Percentiles rank a stretch among this genome's conserved stretches.
phyloP scores from a whole-genome alignment of 2,797 vertebrate genomes.

The Neoniphon sammara region DNA sequence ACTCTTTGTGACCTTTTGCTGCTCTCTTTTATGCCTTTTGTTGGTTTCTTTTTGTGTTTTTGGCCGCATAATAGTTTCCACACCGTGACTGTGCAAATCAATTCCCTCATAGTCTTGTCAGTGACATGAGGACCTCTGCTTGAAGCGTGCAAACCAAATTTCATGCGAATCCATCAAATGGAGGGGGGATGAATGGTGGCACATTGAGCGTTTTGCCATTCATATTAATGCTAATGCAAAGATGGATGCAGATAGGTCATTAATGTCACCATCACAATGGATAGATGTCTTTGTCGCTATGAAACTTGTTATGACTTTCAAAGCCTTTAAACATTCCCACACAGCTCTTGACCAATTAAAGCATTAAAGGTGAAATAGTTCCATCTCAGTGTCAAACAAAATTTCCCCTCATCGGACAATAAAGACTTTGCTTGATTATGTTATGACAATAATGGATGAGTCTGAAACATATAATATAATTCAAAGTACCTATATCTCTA shows the following conservation, averaged over 20 bases:
- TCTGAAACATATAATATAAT: too few relatives aligned
- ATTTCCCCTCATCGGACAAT: too few relatives aligned
- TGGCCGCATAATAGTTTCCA: too few relatives aligned
- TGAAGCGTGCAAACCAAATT: slow-evolving; percentile 72
- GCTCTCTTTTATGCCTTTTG: too few relatives aligned
- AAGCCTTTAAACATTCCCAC: slow-evolving; percentile 35
- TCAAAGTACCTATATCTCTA: too few relatives aligned
- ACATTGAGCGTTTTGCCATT: slow-evolving; percentile 42
- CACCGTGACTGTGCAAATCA: neutral
- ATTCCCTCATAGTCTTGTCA: slow-evolving; percentile 26
- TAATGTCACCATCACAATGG: slow-evolving; percentile 56
- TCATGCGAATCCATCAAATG: slow-evolving; percentile 76
- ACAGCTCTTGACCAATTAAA: neutral
- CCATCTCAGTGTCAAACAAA: neutral
- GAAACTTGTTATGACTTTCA: slow-evolving; percentile 10
- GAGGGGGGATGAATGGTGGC: slow-evolving; percentile 36
- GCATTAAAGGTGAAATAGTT: neutral
- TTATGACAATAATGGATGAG: too few relatives aligned
- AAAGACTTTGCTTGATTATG: slow-evolving; percentile 4
- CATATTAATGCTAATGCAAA: slow-evolving; percentile 66
- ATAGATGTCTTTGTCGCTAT: slow-evolving; percentile 27
- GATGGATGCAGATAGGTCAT: slow-evolving; percentile 64
- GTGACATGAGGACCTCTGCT: slow-evolving; percentile 29
- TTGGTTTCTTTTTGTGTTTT: too few relatives aligned
- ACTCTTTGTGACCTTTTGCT: slow-evolving; percentile 49